Conservation (phyloP, 2,888 invertebrate species). For the Eubasilissa splendida region DNA sequence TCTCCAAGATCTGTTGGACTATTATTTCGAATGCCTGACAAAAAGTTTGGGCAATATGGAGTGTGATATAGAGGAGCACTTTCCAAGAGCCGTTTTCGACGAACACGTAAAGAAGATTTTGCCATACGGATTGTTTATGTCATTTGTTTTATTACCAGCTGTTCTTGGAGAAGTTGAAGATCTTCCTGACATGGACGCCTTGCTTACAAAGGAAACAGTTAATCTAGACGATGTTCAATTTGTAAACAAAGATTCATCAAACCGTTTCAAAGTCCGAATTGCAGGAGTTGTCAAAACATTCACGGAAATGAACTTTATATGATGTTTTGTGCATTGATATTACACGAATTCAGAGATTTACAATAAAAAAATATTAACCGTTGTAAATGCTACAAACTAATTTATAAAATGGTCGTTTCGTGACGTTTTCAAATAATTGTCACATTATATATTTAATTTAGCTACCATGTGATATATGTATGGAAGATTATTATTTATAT, state of each 20-base stretch:
- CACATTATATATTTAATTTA: too few species aligned
- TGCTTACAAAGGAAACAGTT: constrained; percentile 40
- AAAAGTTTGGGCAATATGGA: constrained; percentile 36
- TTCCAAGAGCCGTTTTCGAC: constrained; percentile 39
- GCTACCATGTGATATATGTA: too few species aligned
- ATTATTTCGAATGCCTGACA: constrained; percentile 37
- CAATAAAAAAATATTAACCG: too few species aligned
- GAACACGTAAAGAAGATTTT: constrained; percentile 42
- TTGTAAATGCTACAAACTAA: too few species aligned
- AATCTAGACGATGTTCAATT: constrained; percentile 34
- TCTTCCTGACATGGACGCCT: constrained; percentile 40
- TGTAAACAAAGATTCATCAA: constrained; percentile 38
- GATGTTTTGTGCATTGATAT: not conserved
- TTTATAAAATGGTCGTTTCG: too few species aligned
- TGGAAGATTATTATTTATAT: too few species aligned
- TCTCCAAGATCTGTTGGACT: constrained; percentile 37
- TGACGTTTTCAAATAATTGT: too few species aligned
- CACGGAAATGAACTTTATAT: constrained; percentile 22
- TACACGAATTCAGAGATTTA: too few species aligned
- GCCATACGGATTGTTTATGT: constrained; percentile 47
- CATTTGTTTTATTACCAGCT: constrained; percentile 37
- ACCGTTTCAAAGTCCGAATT: constrained; percentile 37
- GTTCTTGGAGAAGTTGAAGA: constrained; percentile 51
- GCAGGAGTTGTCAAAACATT: constrained; percentile 44
- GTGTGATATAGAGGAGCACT: constrained; percentile 39